Evolutionary conservation across 1,140 invertebrate species (phyloP).

Genomic region (Helicorthomorpha holstii): DNA sequence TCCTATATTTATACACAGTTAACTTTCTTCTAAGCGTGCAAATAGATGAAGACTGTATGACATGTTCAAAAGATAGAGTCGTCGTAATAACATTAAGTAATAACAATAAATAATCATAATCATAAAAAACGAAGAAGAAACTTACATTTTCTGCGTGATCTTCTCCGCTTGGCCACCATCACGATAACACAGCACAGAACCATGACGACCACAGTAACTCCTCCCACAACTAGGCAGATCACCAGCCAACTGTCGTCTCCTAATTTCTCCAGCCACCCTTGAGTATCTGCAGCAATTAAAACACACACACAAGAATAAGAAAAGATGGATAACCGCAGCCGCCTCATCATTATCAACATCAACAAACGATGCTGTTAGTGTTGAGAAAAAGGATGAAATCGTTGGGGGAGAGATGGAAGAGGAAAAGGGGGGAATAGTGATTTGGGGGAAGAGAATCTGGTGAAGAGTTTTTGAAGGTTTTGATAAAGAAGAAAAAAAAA

Average conservation of each 20-base stretch:
- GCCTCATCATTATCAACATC: too few species aligned
- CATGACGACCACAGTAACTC: slow-evolving; percentile 53
- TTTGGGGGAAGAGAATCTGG: too few species aligned
- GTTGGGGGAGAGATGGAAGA: too few species aligned
- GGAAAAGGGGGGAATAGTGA: too few species aligned
- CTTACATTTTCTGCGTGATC: slow-evolving; percentile 72
- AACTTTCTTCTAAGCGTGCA: too few species aligned
- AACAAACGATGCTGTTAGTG: too few species aligned
- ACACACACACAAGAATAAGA: neutral
- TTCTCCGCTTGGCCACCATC: slow-evolving; percentile 55
- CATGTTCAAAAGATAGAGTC: too few species aligned
- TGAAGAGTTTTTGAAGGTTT: too few species aligned
- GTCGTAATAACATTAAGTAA: neutral
- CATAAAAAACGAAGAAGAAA: slow-evolving; percentile 17
- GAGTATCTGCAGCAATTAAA: slow-evolving; percentile 16
- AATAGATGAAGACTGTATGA: too few species aligned
- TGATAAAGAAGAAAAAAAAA: too few species aligned
- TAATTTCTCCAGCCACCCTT: slow-evolving; percentile 55
- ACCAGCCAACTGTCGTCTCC: slow-evolving; percentile 58
- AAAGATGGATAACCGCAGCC: neutral
- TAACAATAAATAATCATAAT: neutral
- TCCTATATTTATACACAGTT: too few species aligned
- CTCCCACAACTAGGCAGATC: slow-evolving; percentile 51
- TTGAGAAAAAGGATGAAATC: too few species aligned
- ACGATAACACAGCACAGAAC: slow-evolving; percentile 67